Evolutionary conservation across 2,113 vertebrate genomes (phyloP), one percentile per base, ranked within the genome.

Genomic region (Notothenia coriiceps): DNA sequence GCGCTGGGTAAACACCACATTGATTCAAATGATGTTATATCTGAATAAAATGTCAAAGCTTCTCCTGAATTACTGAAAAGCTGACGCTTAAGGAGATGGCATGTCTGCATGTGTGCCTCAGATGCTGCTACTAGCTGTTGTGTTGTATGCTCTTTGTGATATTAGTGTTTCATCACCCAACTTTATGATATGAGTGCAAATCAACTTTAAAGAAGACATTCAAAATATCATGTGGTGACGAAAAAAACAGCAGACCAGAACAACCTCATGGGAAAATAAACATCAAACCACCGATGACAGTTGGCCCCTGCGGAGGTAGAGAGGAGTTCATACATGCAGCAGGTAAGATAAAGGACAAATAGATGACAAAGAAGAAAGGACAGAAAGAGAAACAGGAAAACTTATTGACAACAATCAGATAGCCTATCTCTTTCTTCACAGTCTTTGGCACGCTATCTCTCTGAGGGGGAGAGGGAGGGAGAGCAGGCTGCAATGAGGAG

Each of bases 181-280:
- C 57, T 60, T 83, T 20, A 69, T 81, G 66, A 68, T 74, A 44
- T 50, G 40, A 44, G 3, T 76, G 57, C 57, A 86, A 62, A 80
- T 68, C 18, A 73, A 20, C 50, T 70, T 65, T 57, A 54, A 59
- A 62, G 29, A 70, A 44, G 25, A 51, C 29, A 29, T 3, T 29
- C 29, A 29, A 29, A 29, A 29, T 29, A 29, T 29, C 29, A 29
- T 29, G 29, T 29, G 29, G 20, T 10, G 55, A 74, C 61, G 63
- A 40, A 66, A 73, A 57, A 65, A 54, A 57, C 20, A 33, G 20
- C 50, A 51, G 20, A 20, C 22, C 4, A 61, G n/a, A 25, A 71
- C 33, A 63, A 63, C 55, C 10, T 35, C 35, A 86, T 33, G 8
- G 29, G 40, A 47, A 76, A 44, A 50, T 10, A 25, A 50, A 73